Conservation (phyloP, 2,888 invertebrate genomes). For the Eurytoma adleriae region DNA sequence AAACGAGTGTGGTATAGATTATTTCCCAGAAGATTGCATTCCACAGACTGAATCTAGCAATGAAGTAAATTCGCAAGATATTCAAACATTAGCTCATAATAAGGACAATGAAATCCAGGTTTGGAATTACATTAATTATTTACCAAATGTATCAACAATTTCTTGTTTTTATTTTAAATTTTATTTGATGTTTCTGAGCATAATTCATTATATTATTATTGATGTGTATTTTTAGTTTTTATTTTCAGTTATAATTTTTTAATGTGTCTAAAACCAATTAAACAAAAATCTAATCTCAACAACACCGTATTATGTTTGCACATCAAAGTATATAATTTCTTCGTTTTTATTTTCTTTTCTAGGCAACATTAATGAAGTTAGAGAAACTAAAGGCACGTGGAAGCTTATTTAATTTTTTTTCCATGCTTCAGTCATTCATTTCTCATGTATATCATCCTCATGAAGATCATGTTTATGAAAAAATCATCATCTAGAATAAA, state of each 20-base stretch:
- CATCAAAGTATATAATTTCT: slow-evolving; percentile 47
- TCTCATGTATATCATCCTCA: slow-evolving; percentile 40
- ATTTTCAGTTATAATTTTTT: slow-evolving; percentile 18
- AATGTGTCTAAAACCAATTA: background rate
- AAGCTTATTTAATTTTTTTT: slow-evolving; percentile 70
- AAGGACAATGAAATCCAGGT: slow-evolving; percentile 72
- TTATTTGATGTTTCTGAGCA: slow-evolving; percentile 10
- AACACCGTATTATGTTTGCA: slow-evolving; percentile 54
- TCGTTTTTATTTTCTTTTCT: slow-evolving; percentile 76
- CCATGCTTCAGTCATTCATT: slow-evolving; percentile 41
- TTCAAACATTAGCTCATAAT: slow-evolving; percentile 62
- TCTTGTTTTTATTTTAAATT: slow-evolving; percentile 10
- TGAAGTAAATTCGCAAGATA: slow-evolving; percentile 56
- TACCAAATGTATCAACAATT: background rate
- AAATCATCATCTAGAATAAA: slow-evolving; percentile 33
- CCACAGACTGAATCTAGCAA: slow-evolving; percentile 69
- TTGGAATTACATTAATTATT: slow-evolving; percentile 39
- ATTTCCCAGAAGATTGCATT: slow-evolving; percentile 75
- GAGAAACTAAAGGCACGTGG: slow-evolving; percentile 81
- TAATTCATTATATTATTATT: slow-evolving; percentile 28
- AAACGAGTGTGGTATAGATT: slow-evolving; percentile 77
- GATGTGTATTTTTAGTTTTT: slow-evolving; percentile 28
- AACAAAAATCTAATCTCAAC: slow-evolving; percentile 4
- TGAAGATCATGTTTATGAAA: slow-evolving; percentile 36
- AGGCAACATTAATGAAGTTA: slow-evolving; percentile 80